Base-by-base conservation (phyloP, 2,888 invertebrate genomes). In the Scaptomyza cyrtandrae region DNA sequence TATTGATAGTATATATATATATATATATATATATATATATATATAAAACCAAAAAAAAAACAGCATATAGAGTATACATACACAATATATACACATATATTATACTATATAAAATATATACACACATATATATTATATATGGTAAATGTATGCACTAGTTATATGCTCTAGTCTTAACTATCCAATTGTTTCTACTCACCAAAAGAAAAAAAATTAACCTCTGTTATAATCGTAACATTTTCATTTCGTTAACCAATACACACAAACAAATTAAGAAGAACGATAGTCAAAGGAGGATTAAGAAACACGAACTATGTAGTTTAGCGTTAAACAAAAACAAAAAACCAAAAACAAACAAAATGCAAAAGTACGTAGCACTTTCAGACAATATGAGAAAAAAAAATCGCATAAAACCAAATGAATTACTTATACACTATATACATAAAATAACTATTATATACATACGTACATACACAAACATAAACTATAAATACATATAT, bases 321-420 rank as follows among this genome's bases (percentile, higher is more conserved):
- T 69, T 83, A 87, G 83, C 63, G 68, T 75, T 69, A 53, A 55
- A 44, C 41, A 56, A 65, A 59, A 41, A 33, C 2, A 33, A 14
- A 14, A 24, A 52, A 59, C 29, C 3, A 56, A 65, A 39, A 39
- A 13, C 4, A 35, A 39, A 14, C 1, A 39, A 16, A 46, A 27
- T 39, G n/a, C 11, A 63, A 64, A 70, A 83, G 77, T 86, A 83
- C 64, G 78, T 80, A 88, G 88, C 88, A 88, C 83, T 84, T 86
- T 86, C 83, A 86, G 83, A 83, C 83, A 83, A 83, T 83, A 83
- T 86, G 78, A 37, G 41, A 41, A 67, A 62, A 67, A 62, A 46
- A 59, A 58, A 57, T 45, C 65, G 62, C 49, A 71, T 53, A 53
- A 55, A 67, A 33, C 66, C 75, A 50, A 71, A 67, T 50, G 45